Evolutionary conservation across 2,797 vertebrate species (phyloP).

Genomic region (Bradypodion pumilum): DNA sequence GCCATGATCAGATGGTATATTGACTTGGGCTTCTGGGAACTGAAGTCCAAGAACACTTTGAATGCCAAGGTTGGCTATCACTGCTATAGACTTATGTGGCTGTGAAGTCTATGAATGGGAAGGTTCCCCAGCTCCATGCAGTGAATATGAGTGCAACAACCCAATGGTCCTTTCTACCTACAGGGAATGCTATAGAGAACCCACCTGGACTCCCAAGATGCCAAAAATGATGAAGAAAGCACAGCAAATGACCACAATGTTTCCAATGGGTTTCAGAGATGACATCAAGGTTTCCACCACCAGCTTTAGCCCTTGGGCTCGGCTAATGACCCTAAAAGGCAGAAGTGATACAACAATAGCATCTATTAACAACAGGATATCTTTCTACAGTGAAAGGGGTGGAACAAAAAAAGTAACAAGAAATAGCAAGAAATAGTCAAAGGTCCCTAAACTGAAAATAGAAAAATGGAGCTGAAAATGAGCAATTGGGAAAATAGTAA

Average conservation of each 20-base stretch:
- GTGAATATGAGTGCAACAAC: not conserved
- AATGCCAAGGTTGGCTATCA: too few relatives aligned
- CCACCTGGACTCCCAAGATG: conserved; percentile 97
- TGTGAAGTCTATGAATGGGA: not conserved
- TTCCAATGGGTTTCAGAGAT: conserved; percentile 96
- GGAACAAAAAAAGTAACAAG: conserved; percentile 2
- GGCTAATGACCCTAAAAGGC: conserved; percentile 90
- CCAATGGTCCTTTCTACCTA: not conserved
- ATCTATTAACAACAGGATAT: not conserved
- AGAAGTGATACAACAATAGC: conserved; percentile 29
- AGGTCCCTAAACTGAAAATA: not conserved
- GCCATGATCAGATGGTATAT: too few relatives aligned
- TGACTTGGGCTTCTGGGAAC: too few relatives aligned
- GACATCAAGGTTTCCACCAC: conserved; percentile 99
- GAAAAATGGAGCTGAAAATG: not conserved
- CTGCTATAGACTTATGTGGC: not conserved
- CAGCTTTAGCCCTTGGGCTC: conserved; percentile 95
- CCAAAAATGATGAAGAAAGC: conserved; percentile 99
- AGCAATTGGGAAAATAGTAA: not conserved
- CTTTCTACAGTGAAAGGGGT: not conserved
- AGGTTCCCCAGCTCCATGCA: not conserved
- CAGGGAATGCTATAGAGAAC: conserved; percentile 35
- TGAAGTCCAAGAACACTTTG: too few relatives aligned
- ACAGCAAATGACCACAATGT: conserved; percentile 99
- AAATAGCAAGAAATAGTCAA: conserved; percentile 21